Base-by-base conservation (phyloP, 2,888 invertebrate genomes). In the Hypomecis atomaria region DNA sequence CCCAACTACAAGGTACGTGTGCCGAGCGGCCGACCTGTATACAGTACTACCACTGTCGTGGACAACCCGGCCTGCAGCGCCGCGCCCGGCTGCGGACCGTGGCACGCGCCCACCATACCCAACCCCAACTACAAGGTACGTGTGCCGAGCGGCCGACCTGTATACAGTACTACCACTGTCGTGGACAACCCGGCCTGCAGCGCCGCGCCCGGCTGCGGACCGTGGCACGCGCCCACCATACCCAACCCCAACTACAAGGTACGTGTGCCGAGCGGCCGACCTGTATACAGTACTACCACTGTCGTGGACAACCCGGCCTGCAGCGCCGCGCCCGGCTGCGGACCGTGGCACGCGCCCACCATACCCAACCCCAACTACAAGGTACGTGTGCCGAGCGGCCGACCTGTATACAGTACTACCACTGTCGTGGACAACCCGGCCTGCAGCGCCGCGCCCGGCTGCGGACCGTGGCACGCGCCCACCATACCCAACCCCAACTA, bases 281-380 rank as follows among this genome's bases (percentile, higher is more conserved):
- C 23, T 23, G 23, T 23, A 3, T 23, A 2, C 23, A n/a, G n/a
- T n/a, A 23, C 23, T 23, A 23, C 23, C 3, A 23, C 1, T 23
- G 3, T 23, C 23, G 1, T 23, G 23, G 96, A 96, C 78, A 99
- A 99, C 93, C 98, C 99, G 0, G 93, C 93, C 4, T 99, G 99
- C 82, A 94, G 93, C 71, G 84, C 90, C 58, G 96, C 95, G 6
- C 94, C 96, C 3, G 99, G 99, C 10, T 99, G 99, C 91, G 99
- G 99, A 0, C 90, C 93, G 48, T 99, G 99, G 98, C 95, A 94
- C 70, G 94, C 97, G 13, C 97, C 98, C 13, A 90, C 95, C 77
- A 94, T 98, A 50, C 94, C 96, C 76, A 99, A 99, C 93, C 98
- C 99, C 0, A 94, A 94, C 59, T 99, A 96, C 89, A 98, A 98